Evolutionary conservation across 2,797 vertebrate genomes (phyloP), one percentile per base, ranked within the genome.

Genomic region (Bradypus variegatus): DNA sequence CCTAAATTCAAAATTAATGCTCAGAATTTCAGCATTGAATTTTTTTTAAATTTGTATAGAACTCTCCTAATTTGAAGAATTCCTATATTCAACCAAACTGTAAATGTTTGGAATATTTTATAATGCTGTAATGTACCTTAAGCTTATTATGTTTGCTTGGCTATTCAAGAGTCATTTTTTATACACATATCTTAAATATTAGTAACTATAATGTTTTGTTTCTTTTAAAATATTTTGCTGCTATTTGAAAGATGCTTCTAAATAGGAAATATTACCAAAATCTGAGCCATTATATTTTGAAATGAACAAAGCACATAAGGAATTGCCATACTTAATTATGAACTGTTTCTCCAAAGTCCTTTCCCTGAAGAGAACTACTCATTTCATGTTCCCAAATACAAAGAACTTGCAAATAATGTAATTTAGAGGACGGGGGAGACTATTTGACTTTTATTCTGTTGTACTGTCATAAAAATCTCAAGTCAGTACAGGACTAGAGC

Each of bases 61-160:
- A 64, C 94, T 90, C 85, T 3, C 0, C 89, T 64, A 92, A 91
- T 89, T 81, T 95, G 48, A 95, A 93, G 87, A 93, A 91, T 94
- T 96, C 70, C 86, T 83, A 9, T 0, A 33, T 95, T 95, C 92
- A 90, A 31, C 69, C 48, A 19, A 89, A 73, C 55, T 92, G 90
- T 82, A 90, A 92, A 73, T 50, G 72, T 91, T 94, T 2, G 80
- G 48, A 73, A 92, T 81, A 38, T 62, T 72, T 91, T 36, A 50
- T 60, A 50, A 58, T 83, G 31, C 45, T 58, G 4, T 75, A 77
- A 83, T 60, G 33, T 14, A 48, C 38, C 33, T 86, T 77, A 83
- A 41, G 79, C 50, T 72, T 65, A 55, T 48, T 89, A 80, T 76
- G 15, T 38, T 53, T 7, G 45, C 73, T 79, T 64, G 53, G 41